Evolutionary conservation across 1,140 invertebrate genomes (phyloP).

Genomic region (Aphis gossypii): DNA sequence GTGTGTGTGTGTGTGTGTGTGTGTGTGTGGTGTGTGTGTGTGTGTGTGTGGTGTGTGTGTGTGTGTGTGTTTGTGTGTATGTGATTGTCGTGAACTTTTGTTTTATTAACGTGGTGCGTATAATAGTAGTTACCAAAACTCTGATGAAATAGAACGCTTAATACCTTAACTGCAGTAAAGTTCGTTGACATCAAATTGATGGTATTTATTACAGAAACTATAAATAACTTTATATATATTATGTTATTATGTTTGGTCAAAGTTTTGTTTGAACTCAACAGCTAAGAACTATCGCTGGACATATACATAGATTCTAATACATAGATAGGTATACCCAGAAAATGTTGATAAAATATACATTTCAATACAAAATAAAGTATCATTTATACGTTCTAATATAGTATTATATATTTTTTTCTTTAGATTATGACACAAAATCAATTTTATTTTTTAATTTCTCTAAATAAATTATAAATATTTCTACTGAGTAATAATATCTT

Average conservation of each 20-base stretch:
- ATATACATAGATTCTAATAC: not conserved
- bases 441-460: not conserved
- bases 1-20: not conserved
- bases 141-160: not conserved
- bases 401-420: no score
- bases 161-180: not conserved
- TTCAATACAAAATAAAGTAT: no score
- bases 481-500: not conserved
- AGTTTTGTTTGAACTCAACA: not conserved
- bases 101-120: not conserved
- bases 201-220: conserved; percentile 5
- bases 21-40: no score
- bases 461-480: not conserved
- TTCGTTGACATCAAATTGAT: conserved; percentile 30
- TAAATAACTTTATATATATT: not conserved
- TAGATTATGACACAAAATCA: not conserved
- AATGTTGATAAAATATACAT: not conserved
- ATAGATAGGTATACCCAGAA: not conserved
- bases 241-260: not conserved
- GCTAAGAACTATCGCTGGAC: not conserved
- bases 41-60: no score
- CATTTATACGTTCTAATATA: no score
- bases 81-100: not conserved
- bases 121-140: not conserved
- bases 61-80: not conserved